Evolutionary conservation across 1,140 invertebrate genomes (phyloP).

Genomic region (Teleopsis dalmanni): DNA sequence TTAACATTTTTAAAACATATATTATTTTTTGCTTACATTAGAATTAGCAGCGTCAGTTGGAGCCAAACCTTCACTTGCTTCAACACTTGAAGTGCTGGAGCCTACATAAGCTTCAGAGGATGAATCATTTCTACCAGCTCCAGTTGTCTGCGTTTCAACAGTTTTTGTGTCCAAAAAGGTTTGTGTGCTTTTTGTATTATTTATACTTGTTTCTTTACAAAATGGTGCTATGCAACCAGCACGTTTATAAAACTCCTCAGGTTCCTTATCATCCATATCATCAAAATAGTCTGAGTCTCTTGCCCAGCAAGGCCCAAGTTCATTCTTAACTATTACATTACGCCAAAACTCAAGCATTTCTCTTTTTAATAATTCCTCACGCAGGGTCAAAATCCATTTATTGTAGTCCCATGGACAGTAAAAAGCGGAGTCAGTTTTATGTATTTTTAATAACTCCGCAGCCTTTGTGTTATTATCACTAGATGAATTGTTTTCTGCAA

Average conservation of each 20-base stretch:
- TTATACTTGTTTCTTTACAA: background rate
- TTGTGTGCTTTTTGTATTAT: too few relatives aligned
- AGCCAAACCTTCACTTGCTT: too few relatives aligned
- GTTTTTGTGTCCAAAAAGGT: too few relatives aligned
- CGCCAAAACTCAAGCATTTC: slow-evolving; percentile 32
- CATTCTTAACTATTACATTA: slow-evolving; percentile 22
- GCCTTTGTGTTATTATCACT: slow-evolving; percentile 16
- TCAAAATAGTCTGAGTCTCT: slow-evolving; percentile 34
- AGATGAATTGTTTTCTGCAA: slow-evolving; percentile 1
- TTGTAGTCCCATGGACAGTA: slow-evolving; percentile 28
- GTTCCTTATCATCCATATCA: slow-evolving; percentile 20
- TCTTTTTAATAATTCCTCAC: slow-evolving; percentile 27
- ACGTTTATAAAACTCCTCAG: slow-evolving; percentile 32
- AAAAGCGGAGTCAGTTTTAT: slow-evolving; percentile 29
- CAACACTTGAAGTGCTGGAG: too few relatives aligned
- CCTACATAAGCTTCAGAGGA: too few relatives aligned
- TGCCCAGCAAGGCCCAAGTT: slow-evolving; percentile 33
- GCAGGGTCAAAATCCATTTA: slow-evolving; percentile 29
- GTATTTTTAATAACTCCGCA: slow-evolving; percentile 20
- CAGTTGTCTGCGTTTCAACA: too few relatives aligned
- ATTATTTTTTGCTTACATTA: too few relatives aligned
- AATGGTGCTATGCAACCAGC: slow-evolving; percentile 26
- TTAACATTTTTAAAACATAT: too few relatives aligned
- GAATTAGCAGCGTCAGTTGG: too few relatives aligned
- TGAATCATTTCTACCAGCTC: too few relatives aligned